Evolutionary conservation across 2,888 invertebrate species (phyloP), one percentile per base, ranked within the genome.

Genomic region (Tenthredo mesomela): DNA sequence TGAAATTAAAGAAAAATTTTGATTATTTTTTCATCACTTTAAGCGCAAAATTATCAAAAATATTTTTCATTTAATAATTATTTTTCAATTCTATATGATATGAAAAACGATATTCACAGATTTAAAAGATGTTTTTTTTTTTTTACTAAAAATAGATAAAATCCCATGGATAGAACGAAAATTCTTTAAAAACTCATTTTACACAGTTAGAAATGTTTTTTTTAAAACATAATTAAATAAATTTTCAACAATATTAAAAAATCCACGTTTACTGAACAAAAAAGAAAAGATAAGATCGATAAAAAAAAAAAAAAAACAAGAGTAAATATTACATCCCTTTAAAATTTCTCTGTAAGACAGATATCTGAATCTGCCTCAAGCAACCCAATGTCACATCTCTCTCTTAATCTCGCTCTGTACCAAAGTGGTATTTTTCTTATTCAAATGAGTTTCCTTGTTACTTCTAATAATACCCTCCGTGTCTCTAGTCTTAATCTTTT

Each of bases 371-470:
- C 25, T 78, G 7, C 7, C 70, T 61, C 61, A 61, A 61, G 25
- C 61, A 61, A 61, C 25, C 61, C 61, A 61, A 61, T 61, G 21
- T 88, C 85, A 40, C 85, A 85, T 85, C 86, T 86, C 77, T 29
- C 84, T 67, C 67, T 84, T 85, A 86, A 85, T 29, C 84, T n/a
- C 47, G n/a, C 75, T 73, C 43, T 78, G 37, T 6, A 21, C 47
- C 37, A 65, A 2, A 84, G 78, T 84, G 65, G 25, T 54, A 33
- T 65, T 85, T 78, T 25, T 85, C 82, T 43, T 84, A 80, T 54
- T 71, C 43, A 85, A 82, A 1, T 84, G 43, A 61, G 86, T 84
- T 43, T 86, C 85, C 18, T 37, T 86, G 50, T 29, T 84, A 29
- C 54, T 9, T 15, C 85, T 85, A n/a, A n/a, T n/a, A n/a, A n/a